Evolutionary conservation across 2,797 vertebrate genomes (phyloP).

Genomic region (Apodemus agrarius): DNA sequence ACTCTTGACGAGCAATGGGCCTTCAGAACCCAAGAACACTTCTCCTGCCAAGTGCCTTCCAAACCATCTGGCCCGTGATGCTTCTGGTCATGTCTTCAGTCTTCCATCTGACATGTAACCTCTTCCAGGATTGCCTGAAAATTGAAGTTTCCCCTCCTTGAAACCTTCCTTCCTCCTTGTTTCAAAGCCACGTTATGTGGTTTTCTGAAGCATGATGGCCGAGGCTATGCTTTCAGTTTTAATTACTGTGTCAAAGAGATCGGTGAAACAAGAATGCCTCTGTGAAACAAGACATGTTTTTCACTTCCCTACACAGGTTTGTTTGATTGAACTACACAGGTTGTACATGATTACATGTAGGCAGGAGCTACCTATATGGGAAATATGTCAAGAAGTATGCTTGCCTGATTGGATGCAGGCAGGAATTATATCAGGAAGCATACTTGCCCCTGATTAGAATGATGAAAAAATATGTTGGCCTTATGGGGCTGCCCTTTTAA

Average conservation of each 20-base stretch:
- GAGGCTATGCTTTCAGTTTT: neutral
- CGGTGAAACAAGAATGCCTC: neutral
- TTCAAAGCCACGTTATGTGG: neutral
- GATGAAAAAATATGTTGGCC: neutral
- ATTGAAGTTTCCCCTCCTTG: neutral
- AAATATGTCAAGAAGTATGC: neutral
- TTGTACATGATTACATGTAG: too few relatives aligned
- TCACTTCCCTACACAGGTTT: neutral
- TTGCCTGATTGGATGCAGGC: neutral
- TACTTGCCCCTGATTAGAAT: neutral
- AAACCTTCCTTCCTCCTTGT: neutral
- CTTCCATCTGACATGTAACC: neutral
- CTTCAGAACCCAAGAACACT: neutral
- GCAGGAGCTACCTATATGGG: neutral
- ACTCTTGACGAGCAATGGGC: neutral
- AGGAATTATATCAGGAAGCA: neutral
- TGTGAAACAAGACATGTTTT: neutral
- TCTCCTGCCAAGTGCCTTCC: too few relatives aligned
- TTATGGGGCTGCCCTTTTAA: too few relatives aligned
- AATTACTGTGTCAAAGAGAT: neutral
- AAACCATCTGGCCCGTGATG: too few relatives aligned
- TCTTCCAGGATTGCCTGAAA: neutral
- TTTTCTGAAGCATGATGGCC: neutral
- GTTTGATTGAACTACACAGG: accelerated
- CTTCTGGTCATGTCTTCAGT: neutral